Evolutionary conservation across 2,113 vertebrate species (phyloP).

Genomic region (Oreochromis niloticus): DNA sequence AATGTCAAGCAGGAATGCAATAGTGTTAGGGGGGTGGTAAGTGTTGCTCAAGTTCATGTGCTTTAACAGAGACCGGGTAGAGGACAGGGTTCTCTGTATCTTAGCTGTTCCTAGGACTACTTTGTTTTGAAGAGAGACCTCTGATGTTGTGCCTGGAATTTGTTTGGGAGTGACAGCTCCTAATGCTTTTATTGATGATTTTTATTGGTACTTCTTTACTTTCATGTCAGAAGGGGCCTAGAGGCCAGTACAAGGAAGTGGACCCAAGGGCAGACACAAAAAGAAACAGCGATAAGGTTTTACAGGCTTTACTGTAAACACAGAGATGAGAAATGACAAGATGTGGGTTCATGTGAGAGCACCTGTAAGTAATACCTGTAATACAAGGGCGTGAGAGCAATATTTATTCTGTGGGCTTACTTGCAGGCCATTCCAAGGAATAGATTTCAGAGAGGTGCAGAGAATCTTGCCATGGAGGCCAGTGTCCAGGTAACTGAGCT

Average conservation of each 20-base stretch:
- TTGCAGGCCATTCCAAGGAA: background rate
- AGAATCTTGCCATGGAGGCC: background rate
- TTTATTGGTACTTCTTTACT: background rate
- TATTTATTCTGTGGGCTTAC: rapidly evolving
- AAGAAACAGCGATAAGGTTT: background rate
- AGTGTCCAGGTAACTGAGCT: background rate
- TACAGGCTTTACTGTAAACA: background rate
- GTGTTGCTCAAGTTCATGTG: background rate
- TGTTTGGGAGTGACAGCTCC: background rate
- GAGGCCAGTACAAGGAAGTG: background rate
- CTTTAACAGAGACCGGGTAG: background rate
- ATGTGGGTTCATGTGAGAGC: background rate
- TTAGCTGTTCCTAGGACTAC: background rate
- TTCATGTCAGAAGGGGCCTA: background rate
- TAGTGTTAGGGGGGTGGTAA: background rate
- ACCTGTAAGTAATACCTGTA: background rate
- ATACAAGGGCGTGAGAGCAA: background rate
- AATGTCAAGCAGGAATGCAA: background rate
- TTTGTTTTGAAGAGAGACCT: background rate
- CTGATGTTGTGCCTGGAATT: background rate
- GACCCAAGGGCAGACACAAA: background rate
- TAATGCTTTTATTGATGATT: background rate
- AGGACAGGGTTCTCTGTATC: background rate
- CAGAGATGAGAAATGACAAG: background rate
- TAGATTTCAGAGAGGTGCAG: background rate